Evolutionary conservation across 1,140 invertebrate species (phyloP).

Genomic region (Diabrotica virgifera): DNA sequence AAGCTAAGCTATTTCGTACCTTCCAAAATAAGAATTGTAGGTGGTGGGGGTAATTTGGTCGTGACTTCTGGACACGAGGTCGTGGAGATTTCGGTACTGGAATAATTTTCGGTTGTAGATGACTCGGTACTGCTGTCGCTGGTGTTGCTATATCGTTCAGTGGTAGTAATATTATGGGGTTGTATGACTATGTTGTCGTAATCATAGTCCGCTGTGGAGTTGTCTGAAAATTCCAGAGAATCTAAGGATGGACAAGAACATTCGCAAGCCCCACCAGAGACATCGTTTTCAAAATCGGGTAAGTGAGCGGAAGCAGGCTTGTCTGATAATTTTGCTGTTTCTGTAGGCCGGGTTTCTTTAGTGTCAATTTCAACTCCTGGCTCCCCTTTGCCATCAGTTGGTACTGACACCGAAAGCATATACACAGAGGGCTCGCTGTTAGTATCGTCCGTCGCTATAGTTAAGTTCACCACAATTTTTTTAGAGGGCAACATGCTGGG

Average conservation of each 20-base stretch:
- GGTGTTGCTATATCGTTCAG: slow-evolving; percentile 4
- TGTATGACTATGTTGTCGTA: slow-evolving; percentile 23
- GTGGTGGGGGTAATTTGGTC: slow-evolving; percentile 62
- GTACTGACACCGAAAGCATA: slow-evolving; percentile 69
- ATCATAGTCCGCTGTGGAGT: slow-evolving; percentile 31
- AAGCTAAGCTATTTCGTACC: slow-evolving; percentile 51
- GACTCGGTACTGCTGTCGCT: slow-evolving; percentile 5
- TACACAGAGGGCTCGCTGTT: slow-evolving; percentile 61
- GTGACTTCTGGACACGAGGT: slow-evolving; percentile 52
- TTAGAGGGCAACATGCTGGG: slow-evolving; percentile 43
- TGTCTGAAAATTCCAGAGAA: slow-evolving; percentile 39
- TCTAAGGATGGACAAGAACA: slow-evolving; percentile 64
- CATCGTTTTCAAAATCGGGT: slow-evolving; percentile 13
- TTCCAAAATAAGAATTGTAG: slow-evolving; percentile 71
- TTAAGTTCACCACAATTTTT: slow-evolving; percentile 70
- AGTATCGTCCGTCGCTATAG: slow-evolving; percentile 63
- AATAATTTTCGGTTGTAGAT: slow-evolving; percentile 16
- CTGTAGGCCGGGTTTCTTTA: slow-evolving; percentile 28
- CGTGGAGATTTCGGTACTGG: slow-evolving; percentile 32
- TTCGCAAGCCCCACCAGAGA: slow-evolving; percentile 64
- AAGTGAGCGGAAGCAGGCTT: neutral
- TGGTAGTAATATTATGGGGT: slow-evolving; percentile 5
- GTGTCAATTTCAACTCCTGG: slow-evolving; percentile 53
- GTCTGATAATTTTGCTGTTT: slow-evolving; percentile 11
- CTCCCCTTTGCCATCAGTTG: slow-evolving; percentile 57